Conservation (phyloP, 2,888 invertebrate genomes). For the Suillia variegata region DNA sequence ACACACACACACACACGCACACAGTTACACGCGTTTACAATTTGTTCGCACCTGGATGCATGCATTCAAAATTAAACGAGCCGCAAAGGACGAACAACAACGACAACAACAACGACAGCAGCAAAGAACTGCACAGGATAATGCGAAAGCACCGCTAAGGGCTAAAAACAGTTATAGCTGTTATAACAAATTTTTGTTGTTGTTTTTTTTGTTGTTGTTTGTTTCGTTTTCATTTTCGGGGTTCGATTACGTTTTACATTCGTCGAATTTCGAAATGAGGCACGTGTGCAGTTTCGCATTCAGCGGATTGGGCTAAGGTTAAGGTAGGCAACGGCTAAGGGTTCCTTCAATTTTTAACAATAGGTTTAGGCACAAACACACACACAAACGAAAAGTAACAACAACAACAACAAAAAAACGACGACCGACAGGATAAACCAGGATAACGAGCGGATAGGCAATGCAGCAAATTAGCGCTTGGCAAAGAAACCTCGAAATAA, state of each 20-base stretch:
- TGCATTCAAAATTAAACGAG: conserved; percentile 9
- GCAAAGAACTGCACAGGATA: background rate
- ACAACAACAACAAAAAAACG: background rate
- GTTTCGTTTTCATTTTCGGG: background rate
- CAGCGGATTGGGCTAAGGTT: background rate
- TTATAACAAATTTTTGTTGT: no score
- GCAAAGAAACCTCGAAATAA: background rate
- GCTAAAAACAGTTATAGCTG: background rate
- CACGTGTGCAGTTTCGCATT: background rate
- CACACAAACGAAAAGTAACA: background rate
- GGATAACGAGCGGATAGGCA: conserved; percentile 38
- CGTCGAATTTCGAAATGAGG: background rate
- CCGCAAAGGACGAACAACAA: background rate
- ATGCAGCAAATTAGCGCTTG: conserved; percentile 36
- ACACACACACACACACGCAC: conserved; percentile 5
- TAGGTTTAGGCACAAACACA: background rate
- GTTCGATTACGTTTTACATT: background rate
- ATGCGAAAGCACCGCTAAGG: background rate
- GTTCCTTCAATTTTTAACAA: background rate
- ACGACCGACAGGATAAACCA: conserved; percentile 6
- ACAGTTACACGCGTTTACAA: conserved; percentile 1
- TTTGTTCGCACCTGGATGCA: conserved; percentile 24
- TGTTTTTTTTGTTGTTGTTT: no score
- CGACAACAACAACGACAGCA: no score
- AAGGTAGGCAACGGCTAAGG: background rate